Percentiles rank a stretch among this genome's conserved stretches.
These are phyloP conservation scores for Apis cerana DNA, from an alignment of 1,140 invertebrate genomes.

Conservation along the genomic window DNA sequence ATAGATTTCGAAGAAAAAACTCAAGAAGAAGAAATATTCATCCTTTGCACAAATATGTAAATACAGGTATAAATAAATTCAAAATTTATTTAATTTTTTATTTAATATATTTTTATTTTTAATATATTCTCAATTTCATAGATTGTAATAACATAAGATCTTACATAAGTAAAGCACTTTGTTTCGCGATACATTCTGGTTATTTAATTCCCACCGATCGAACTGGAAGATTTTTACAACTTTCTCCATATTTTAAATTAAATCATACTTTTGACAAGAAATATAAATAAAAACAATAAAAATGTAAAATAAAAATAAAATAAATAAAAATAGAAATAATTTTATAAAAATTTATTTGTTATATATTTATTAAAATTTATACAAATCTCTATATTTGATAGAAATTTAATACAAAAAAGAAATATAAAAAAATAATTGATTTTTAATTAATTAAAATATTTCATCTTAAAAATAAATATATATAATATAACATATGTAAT, in stretches of 20 bases:
- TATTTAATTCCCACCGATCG: constrained; percentile 49
- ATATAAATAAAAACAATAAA: background rate
- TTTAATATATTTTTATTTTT: too few relatives aligned
- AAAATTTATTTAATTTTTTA: background rate
- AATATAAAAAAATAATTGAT: background rate
- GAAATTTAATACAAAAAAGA: background rate
- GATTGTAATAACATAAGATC: constrained; percentile 27
- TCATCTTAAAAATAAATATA: too few relatives aligned
- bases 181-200: constrained; percentile 54
- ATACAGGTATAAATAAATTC: constrained; percentile 3
- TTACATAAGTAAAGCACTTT: constrained; percentile 54
- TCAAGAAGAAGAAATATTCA: constrained; percentile 29
- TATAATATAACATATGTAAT: background rate
- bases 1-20: constrained; percentile 58
- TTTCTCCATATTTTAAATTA: constrained; percentile 23
- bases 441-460: background rate
- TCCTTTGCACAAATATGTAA: background rate
- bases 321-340: background rate
- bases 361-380: background rate
- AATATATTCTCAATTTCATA: background rate
- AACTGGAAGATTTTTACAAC: constrained; percentile 5
- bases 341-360: background rate
- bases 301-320: background rate
- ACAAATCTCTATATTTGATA: background rate
- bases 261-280: background rate